A percentile compares a stretch with the other conserved stretches of the same genome.
Evolutionary conservation across 1,140 invertebrate genomes (phyloP).

Genomic region (Oreohelix idahoensis): DNA sequence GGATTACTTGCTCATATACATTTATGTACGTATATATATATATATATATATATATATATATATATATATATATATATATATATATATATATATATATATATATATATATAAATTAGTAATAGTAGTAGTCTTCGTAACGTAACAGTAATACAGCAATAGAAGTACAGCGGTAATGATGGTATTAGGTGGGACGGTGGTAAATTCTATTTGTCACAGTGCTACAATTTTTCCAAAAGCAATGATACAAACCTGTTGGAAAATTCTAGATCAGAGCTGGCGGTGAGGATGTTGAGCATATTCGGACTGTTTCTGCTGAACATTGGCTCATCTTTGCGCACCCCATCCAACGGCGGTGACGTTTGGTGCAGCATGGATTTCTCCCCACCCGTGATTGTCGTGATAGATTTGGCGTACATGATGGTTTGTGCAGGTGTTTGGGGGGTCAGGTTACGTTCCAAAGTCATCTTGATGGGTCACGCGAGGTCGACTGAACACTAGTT

Average conservation of each 20-base stretch:
- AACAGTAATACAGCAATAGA: too few species aligned
- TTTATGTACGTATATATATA: too few species aligned
- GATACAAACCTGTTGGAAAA: constrained; percentile 70
- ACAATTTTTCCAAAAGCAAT: too few species aligned
- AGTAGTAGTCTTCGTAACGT: too few species aligned
- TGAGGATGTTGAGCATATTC: constrained; percentile 70
- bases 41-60: too few species aligned
- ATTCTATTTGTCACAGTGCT: too few species aligned
- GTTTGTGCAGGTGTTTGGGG: constrained; percentile 53
- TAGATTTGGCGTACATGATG: constrained; percentile 37
- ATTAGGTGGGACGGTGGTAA: too few species aligned
- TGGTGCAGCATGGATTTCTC: not conserved
- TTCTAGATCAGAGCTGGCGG: constrained; percentile 69
- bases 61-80: too few species aligned
- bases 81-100: too few species aligned
- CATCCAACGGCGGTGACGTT: constrained; percentile 39
- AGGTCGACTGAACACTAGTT: not conserved
- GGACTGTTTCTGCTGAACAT: constrained; percentile 71
- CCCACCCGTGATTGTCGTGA: constrained; percentile 37
- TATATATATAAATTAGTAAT: too few species aligned
- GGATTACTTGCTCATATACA: too few species aligned
- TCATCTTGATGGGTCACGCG: constrained; percentile 50
- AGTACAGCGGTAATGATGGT: too few species aligned
- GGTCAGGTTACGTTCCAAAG: constrained; percentile 64
- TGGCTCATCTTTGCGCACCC: constrained; percentile 69